Base-by-base conservation (phyloP, 1,140 invertebrate genomes). In the Drosophila ficusphila region DNA sequence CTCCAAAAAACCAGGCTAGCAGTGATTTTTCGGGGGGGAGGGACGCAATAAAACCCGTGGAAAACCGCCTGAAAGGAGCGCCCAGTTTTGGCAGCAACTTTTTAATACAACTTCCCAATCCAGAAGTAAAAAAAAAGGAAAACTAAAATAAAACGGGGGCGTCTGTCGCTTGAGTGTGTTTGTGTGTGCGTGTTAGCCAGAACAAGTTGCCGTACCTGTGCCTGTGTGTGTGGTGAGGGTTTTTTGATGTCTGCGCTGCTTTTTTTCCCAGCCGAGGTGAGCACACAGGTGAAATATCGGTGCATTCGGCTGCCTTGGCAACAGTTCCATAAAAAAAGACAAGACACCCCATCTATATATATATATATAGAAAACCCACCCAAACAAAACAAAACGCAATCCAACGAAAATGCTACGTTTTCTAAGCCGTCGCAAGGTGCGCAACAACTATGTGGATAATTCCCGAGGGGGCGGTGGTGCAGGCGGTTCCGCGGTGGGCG, bases 391-490 rank as follows among this genome's bases (percentile, higher is more conserved):
- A 33, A 51, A 8, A 23, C 16, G 36, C 12, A 42, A 47, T 11
- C 49, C 38, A 64, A 16, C 49, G 44, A 71, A 93, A 93, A 97
- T 97, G 96, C 93, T 97, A 92, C 94, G 96, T 79, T 97, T 97
- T 93, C 92, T 97, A 68, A 97, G 96, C 90, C 93, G 96, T 88
- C 94, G 96, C 82, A 95, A 96, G 89, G 94, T 94, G 58, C 95
- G 96, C 92, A 94, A 94, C 93, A 91, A 92, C 93, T 93, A 92
- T 93, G 72, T 71, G 60, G 89, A 90, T 68, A 82, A 71, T 72
- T 92, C 92, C 93, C 93, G 85, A 92, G 68, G 60, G 47, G 62
- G 57, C 19, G 67, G 76, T 29, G 83, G 65, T 9, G 49, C 54
- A 2, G 71, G 72, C 4, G 77, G 74, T 4, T 60, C 60, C 21